phyloP scores from a whole-genome alignment of 2,888 invertebrate species.

The Synanthedon andrenaeformis region DNA sequence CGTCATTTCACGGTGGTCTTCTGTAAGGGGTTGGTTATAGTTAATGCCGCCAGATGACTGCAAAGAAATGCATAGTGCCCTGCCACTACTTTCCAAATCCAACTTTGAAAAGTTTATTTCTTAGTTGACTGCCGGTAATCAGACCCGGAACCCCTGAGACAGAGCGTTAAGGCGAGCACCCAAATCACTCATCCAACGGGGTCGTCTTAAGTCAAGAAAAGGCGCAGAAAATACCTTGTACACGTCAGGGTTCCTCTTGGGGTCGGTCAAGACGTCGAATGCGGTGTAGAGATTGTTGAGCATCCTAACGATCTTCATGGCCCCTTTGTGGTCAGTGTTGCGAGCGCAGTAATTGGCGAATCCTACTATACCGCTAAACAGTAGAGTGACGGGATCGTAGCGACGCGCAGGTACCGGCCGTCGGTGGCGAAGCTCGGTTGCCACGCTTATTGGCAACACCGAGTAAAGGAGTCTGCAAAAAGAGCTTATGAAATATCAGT shows the following conservation, averaged over 20 bases:
- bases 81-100: no score
- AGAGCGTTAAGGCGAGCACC: no score
- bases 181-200: no score
- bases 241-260: constrained; percentile 91
- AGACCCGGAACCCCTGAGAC: no score
- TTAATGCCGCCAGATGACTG: no score
- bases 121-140: no score
- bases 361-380: constrained; percentile 92
- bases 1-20: no score
- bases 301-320: constrained; percentile 96
- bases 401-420: constrained; percentile 89
- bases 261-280: constrained; percentile 93
- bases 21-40: no score
- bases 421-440: constrained; percentile 92
- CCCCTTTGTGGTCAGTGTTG: constrained; percentile 91
- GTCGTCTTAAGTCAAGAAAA: no score
- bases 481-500: no score
- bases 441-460: constrained; percentile 92
- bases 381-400: constrained; percentile 90
- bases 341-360: constrained; percentile 91
- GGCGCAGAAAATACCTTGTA: constrained; percentile 83
- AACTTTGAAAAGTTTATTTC: no score
- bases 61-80: no score
- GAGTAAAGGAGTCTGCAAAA: constrained; percentile 86
- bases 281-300: constrained; percentile 93